Percentiles rank a stretch among this genome's conserved stretches.
These are phyloP conservation scores for Ichneumoninae sp. DNA, from an alignment of 2,888 invertebrate species.

Conservation along the genomic window DNA sequence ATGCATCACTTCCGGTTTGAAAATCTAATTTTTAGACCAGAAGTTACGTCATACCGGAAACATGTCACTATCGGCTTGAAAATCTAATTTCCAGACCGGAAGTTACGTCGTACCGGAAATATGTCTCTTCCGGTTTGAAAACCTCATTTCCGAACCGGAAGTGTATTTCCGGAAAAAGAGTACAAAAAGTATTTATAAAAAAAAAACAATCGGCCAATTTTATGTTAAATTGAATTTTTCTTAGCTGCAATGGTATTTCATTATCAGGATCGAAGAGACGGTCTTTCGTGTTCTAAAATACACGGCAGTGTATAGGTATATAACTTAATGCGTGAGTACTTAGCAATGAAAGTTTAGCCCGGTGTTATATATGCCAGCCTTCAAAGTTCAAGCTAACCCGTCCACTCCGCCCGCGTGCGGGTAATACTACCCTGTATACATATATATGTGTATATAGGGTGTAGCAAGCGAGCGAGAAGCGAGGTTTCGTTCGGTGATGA, in stretches of 20 bases:
- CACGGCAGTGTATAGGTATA: not conserved
- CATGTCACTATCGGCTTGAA: too few species aligned
- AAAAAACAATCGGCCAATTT: too few species aligned
- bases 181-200: too few species aligned
- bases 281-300: not conserved
- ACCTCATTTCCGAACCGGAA: too few species aligned
- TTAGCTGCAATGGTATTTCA: not conserved
- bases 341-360: constrained; percentile 44
- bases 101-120: too few species aligned
- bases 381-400: constrained; percentile 54
- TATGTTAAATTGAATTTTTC: too few species aligned
- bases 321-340: not conserved
- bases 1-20: too few species aligned
- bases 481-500: constrained; percentile 50
- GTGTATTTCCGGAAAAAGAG: too few species aligned
- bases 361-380: constrained; percentile 40
- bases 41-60: too few species aligned
- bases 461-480: constrained; percentile 33
- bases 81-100: too few species aligned
- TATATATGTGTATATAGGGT: not conserved
- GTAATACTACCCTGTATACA: constrained; percentile 27
- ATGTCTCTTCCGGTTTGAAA: too few species aligned
- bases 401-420: constrained; percentile 5
- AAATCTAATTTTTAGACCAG: too few species aligned
- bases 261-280: not conserved